Evolutionary conservation across 2,888 invertebrate genomes (phyloP).

Genomic region (Capitulum mitella): DNA sequence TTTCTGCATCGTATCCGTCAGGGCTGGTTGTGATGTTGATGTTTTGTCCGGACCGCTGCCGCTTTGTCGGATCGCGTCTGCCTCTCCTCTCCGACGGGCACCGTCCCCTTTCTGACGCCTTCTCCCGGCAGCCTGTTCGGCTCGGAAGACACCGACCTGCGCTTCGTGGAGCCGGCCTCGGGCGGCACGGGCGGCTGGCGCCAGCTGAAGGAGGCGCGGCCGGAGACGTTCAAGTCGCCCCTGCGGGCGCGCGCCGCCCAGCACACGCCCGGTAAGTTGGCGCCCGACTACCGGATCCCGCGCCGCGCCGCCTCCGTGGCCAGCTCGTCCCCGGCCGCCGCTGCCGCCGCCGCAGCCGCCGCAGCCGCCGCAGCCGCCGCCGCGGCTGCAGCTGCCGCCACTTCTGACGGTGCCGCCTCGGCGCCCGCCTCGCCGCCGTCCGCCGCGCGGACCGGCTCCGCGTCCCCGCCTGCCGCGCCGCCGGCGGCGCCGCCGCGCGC

Average conservation of each 20-base stretch:
- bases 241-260: slow-evolving; percentile 1
- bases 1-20: too few species aligned
- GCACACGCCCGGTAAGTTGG: slow-evolving; percentile 2
- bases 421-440: too few species aligned
- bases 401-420: too few species aligned
- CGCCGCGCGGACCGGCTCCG: too few species aligned
- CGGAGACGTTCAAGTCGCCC: slow-evolving; percentile 16
- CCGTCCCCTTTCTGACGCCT: too few species aligned
- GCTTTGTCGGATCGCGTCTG: too few species aligned
- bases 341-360: not conserved
- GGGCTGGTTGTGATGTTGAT: too few species aligned
- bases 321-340: not conserved
- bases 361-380: not conserved
- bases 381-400: not conserved
- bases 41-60: too few species aligned
- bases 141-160: slow-evolving; percentile 35
- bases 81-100: too few species aligned
- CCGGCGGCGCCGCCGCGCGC: not conserved
- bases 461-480: not conserved
- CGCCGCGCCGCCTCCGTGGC: not conserved
- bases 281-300: not conserved
- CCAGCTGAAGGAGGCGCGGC: slow-evolving; percentile 10
- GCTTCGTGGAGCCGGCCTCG: slow-evolving; percentile 20
- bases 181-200: slow-evolving; percentile 23
- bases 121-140: slow-evolving; percentile 33